phyloP scores from a whole-genome alignment of 1,140 invertebrate species.

The Cherax quadricarinatus region DNA sequence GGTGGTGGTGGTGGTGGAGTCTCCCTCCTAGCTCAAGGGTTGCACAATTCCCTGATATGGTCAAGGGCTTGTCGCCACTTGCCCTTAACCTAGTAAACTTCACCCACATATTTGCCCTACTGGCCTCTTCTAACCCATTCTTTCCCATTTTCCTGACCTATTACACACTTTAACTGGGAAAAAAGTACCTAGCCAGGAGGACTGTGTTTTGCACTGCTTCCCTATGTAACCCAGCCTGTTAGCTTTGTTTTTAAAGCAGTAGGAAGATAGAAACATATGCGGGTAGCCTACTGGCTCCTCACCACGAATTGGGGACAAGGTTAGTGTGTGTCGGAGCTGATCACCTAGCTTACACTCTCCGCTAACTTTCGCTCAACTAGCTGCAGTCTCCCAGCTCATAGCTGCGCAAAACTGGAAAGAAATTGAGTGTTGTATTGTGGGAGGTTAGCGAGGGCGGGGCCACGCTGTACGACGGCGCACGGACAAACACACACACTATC shows the following conservation, averaged over 20 bases:
- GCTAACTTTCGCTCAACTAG: constrained; percentile 38
- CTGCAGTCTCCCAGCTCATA: background rate
- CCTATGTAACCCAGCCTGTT: background rate
- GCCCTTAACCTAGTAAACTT: constrained; percentile 65
- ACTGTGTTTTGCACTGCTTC: background rate
- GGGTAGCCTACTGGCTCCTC: constrained; percentile 51
- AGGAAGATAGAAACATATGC: constrained; percentile 44
- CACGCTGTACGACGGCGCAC: constrained; percentile 20
- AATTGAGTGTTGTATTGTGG: background rate
- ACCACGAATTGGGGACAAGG: constrained; percentile 63
- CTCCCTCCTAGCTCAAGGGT: constrained; percentile 4
- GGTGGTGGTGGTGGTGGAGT: no score
- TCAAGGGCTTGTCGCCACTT: constrained; percentile 61
- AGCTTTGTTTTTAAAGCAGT: background rate
- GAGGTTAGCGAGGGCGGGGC: background rate
- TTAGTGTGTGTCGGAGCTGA: constrained; percentile 50
- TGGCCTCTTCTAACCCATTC: constrained; percentile 23
- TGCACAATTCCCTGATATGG: constrained; percentile 66
- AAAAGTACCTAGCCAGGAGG: background rate
- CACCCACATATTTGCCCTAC: constrained; percentile 60
- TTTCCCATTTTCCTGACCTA: background rate
- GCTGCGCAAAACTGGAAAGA: constrained; percentile 17
- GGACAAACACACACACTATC: constrained; percentile 52
- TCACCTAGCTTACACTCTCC: constrained; percentile 21
- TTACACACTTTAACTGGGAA: background rate